Evolutionary conservation across 2,113 vertebrate genomes (phyloP), one percentile per base, ranked within the genome.

Genomic region (Petromus typicus): DNA sequence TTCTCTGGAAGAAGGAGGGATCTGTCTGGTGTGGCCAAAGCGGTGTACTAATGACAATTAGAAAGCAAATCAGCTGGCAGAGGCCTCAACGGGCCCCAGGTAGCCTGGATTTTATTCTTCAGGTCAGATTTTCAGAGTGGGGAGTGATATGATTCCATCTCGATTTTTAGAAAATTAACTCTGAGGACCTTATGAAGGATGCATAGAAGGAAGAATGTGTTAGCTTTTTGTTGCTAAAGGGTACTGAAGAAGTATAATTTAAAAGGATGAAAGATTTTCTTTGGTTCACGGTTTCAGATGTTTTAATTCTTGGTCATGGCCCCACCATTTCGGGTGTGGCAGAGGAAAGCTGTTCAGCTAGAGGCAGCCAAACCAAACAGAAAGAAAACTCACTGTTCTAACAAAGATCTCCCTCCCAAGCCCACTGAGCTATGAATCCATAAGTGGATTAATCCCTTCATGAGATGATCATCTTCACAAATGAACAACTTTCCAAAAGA

Each of bases 101-200:
- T 3, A n/a, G 27, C 9, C 9, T 80, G 61, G 27, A 48, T 54
- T 88, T 85, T 30, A 43, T 37, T 81, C 56, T 79, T 82, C 37
- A n/a, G 40, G 48, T 27, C 20, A 32, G 69, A 37, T 95, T 92
- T 84, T 88, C 73, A 61, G 79, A 93, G 51, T 32, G 32, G 9
- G 17, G 9, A 9, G 14, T 22, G 66, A 85, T 87, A 34, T 30
- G 37, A 82, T 56, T 83, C 79, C 4, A 67, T 63, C 18, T 71
- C 20, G 40, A 8, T 80, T 93, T 85, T 91, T 84, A 84, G 75
- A 59, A 93, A 37, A 51, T 83, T 37, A 67, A 89, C 71, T 63
- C 69, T 82, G 86, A 90, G 82, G 69, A 85, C 9, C 37, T 25
- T 32, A 48, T 54, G 63, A 89, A 93, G 34, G 23, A 32, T 76